Evolutionary conservation across 1,140 invertebrate genomes (phyloP), one percentile per base, ranked within the genome.

Genomic region (Parasteatoda tepidariorum): DNA sequence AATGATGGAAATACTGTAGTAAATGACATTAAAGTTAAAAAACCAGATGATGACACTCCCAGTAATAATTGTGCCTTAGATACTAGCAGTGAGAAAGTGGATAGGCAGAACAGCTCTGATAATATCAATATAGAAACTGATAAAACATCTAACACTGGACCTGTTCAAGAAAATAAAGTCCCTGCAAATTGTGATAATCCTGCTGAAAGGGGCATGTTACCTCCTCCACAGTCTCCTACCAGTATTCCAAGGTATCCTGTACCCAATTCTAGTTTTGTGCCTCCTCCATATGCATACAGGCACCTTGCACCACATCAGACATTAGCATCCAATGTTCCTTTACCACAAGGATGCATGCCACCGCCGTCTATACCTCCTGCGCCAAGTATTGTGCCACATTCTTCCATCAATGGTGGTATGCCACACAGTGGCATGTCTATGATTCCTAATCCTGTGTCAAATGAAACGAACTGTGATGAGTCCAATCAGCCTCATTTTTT

Each of bases 401-500:
- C 41, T 24, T 31, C 76, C 68, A 38, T 28, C 15, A 79, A 79
- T 59, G 76, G 76, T 68, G 66, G 48, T 18, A 22, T 55, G 31
- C 0, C 24, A 2, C 73, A 75, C 38, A 24, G 61, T 24, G 30
- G 62, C 5, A 57, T 34, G 28, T 57, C 76, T n/a, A 18, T 48
- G 7, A 79, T 66, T 68, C 64, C 76, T 68, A 57, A 54, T 55
- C 62, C 76, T 55, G 34, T 71, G n/a, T 24, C 78, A 62, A 71
- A 38, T 82, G 64, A 68, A 28, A 57, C 64, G 38, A 82, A 70
- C 67, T 68, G 78, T 82, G 78, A 84, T 41, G 75, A 84, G 62
- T 74, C 74, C 41, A 66, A 34, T 66, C 76, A 79, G 55, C 78
- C 85, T 75, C 76, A 84, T 87, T 87, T 87, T 87, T 87, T 87